A percentile compares a stretch with the other conserved stretches of the same genome.
Evolutionary conservation across 2,888 invertebrate genomes (phyloP).

Genomic region (Philhelius pedissequus): DNA sequence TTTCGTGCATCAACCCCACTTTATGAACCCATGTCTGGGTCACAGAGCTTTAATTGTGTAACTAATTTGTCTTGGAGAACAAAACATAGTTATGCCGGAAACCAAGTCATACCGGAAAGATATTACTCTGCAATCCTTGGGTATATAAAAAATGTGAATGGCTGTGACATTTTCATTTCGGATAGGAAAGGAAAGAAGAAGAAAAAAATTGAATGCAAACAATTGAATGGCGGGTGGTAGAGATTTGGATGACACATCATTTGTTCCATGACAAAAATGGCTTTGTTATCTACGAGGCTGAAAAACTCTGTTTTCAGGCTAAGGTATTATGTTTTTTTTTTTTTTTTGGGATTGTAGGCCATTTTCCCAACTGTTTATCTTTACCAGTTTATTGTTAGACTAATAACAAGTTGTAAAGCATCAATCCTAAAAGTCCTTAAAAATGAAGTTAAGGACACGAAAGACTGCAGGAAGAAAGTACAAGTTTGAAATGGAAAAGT

Average conservation of each 20-base stretch:
- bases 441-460: background rate
- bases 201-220: background rate
- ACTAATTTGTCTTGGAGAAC: conserved; percentile 17
- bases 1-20: background rate
- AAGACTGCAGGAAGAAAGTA: background rate
- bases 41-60: conserved; percentile 10
- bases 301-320: background rate
- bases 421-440: background rate
- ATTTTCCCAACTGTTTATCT: background rate
- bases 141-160: background rate
- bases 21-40: background rate
- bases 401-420: background rate
- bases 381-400: background rate
- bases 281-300: background rate
- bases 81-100: conserved; percentile 16
- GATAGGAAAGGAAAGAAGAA: background rate
- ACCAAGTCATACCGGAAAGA: conserved; percentile 14
- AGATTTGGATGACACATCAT: background rate
- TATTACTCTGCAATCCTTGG: background rate
- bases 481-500: background rate
- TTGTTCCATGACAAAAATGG: background rate
- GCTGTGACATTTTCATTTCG: background rate
- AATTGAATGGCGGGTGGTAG: background rate
- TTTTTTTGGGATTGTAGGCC: background rate
- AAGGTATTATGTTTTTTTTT: background rate